A percentile compares a stretch with the other conserved stretches of the same genome.
Evolutionary conservation across 1,140 invertebrate species (phyloP).

Genomic region (Drosophila tropicalis): DNA sequence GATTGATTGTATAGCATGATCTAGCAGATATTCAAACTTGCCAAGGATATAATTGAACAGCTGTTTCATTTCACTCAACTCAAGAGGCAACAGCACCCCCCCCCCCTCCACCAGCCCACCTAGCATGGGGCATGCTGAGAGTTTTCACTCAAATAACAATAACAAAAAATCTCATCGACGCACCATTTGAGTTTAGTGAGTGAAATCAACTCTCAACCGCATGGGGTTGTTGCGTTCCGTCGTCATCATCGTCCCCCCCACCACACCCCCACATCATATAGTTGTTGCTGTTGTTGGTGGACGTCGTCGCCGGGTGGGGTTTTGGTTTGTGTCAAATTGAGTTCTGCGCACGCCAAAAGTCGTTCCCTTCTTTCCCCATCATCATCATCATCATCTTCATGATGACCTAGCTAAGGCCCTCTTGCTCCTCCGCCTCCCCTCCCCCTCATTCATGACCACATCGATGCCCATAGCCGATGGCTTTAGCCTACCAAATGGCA

Average conservation of each 20-base stretch:
- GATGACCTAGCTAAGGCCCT: constrained; percentile 12
- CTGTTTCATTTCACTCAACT: constrained; percentile 14
- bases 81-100: neutral
- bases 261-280: neutral
- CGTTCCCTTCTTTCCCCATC: constrained; percentile 22
- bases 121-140: neutral
- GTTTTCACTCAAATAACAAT: neutral
- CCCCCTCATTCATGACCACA: too few species aligned
- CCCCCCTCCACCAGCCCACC: too few species aligned
- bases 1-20: constrained; percentile 1
- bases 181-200: constrained; percentile 21
- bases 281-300: neutral
- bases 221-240: constrained; percentile 22
- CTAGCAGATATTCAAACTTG: constrained; percentile 4
- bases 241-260: neutral
- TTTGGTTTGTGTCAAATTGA: constrained; percentile 20
- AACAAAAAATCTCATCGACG: constrained; percentile 5
- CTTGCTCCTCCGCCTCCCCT: too few species aligned
- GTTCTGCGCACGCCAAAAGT: constrained; percentile 15
- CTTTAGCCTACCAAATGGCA: constrained; percentile 26
- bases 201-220: constrained; percentile 29
- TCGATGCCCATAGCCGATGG: constrained; percentile 17
- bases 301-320: constrained; percentile 19
- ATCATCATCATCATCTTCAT: neutral
- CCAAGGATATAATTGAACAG: constrained; percentile 7